A percentile compares a stretch with the other conserved stretches of the same genome.
These are phyloP conservation scores for Brevimyrus niger DNA, from an alignment of 2,113 vertebrate species.

Conservation along the genomic window DNA sequence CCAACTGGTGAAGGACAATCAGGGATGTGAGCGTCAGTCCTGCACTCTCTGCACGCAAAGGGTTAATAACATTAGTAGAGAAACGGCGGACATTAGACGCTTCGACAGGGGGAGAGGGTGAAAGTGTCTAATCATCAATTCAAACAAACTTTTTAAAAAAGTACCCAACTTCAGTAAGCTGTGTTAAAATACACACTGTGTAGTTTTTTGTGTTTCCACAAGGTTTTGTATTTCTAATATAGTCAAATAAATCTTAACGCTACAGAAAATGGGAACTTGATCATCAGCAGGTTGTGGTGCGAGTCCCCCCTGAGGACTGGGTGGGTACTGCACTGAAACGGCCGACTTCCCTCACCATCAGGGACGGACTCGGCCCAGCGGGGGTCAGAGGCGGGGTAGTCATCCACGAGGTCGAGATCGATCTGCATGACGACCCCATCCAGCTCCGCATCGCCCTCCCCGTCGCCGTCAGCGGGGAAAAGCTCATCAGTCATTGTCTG, in stretches of 20 bases:
- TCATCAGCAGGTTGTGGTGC: neutral
- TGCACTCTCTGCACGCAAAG: constrained; percentile 64
- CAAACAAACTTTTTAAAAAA: too few species aligned
- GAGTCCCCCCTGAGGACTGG: neutral
- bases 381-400: constrained; percentile 91
- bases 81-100: neutral
- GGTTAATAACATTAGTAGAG: neutral
- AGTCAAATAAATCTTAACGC: neutral
- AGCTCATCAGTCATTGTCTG: constrained; percentile 75
- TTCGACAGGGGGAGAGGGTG: neutral
- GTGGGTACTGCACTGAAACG: neutral
- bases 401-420: constrained; percentile 84
- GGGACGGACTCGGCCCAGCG: constrained; percentile 95
- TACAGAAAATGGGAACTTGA: neutral
- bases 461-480: constrained; percentile 61
- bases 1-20: constrained; percentile 92
- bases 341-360: constrained; percentile 63
- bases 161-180: neutral
- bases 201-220: neutral
- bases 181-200: too few species aligned
- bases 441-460: constrained; percentile 64
- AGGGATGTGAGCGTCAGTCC: constrained; percentile 85
- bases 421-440: constrained; percentile 77
- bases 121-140: too few species aligned
- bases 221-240: neutral